Base-by-base conservation (phyloP, 1,140 invertebrate species). In the Pachyrhynchus sulphureomaculatus region DNA sequence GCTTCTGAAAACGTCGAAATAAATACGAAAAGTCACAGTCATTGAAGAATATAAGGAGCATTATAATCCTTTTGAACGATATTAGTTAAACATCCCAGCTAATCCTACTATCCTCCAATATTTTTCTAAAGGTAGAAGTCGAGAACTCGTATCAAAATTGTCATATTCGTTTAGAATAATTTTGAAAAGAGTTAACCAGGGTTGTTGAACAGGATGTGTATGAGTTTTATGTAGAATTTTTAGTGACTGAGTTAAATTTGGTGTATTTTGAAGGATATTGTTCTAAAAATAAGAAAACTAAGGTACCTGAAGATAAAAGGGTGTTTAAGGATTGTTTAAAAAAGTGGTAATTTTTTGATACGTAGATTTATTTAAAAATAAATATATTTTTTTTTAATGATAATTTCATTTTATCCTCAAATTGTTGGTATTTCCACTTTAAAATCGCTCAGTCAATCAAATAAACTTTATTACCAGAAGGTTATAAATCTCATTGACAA, bases 151-250 rank as follows among this genome's bases (percentile, higher is more conserved):
- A 8, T 12, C 36, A 3, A 44, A 44, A 24, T 58, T 69, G 41
- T 68, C 67, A 8, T 33, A 59, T 13, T 62, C 52, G 6, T 74
- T 73, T 57, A 68, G 57, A 47, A 26, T 68, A 3, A 26, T 72
- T n/a, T 54, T 74, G 15, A 63, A 57, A n/a, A 10, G 71, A 74
- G 58, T 70, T 68, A 34, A 53, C 62, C 1, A 61, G 65, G 32
- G 65, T 74, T 23, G 62, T 49, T 6, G 66, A 70, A 61, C 71
- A 74, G 45, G 58, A n/a, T 21, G 37, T 53, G n/a, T 53, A 67
- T 33, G 66, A 69, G 4, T 39, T 74, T 3, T 66, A 65, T 13
- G 12, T 41, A 8, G 71, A 74, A 56, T 72, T 64, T 51, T 29
- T 36, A 4, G 18, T 42, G 20, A 62, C 65, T 18, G 71, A 72